Evolutionary conservation across 1,140 invertebrate genomes (phyloP).

Genomic region (Aphelenchoides avenae): DNA sequence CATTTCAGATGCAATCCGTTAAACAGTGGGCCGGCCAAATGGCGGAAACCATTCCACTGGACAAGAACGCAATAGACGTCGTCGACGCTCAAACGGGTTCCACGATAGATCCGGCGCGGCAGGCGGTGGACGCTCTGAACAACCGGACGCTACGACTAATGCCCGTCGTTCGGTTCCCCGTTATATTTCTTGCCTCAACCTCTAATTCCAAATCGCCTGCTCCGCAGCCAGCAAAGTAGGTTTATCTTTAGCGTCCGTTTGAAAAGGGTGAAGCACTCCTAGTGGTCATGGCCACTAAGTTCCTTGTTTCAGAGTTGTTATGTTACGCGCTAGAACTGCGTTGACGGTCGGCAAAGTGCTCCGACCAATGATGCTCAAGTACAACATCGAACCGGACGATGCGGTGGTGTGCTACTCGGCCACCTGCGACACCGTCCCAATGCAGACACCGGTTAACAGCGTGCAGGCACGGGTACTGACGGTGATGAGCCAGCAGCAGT

Average conservation of each 20-base stretch:
- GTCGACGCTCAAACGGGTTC: conserved; percentile 53
- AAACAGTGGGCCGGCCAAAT: conserved; percentile 47
- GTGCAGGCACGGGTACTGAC: conserved; percentile 39
- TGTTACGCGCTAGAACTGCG: conserved; percentile 46
- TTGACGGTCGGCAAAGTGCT: conserved; percentile 49
- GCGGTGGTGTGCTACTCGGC: conserved; percentile 46
- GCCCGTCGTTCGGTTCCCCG: conserved; percentile 50
- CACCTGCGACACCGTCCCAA: conserved; percentile 33
- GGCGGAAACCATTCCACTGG: conserved; percentile 42
- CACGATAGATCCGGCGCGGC: conserved; percentile 52
- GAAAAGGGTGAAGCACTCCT: not conserved
- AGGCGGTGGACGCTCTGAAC: conserved; percentile 54
- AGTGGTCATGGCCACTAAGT: too few species aligned
- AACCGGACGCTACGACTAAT: conserved; percentile 48
- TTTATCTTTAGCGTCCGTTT: not conserved
- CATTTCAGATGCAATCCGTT: conserved; percentile 47
- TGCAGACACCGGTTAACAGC: conserved; percentile 27
- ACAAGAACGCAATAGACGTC: conserved; percentile 46
- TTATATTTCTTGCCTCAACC: conserved; percentile 48
- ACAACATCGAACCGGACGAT: conserved; percentile 46
- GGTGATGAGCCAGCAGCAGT: conserved; percentile 53
- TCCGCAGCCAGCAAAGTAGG: conserved; percentile 38
- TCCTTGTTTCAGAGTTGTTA: conserved; percentile 42
- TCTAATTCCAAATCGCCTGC: conserved; percentile 26
- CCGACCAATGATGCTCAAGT: conserved; percentile 49